A percentile compares a stretch with the other conserved stretches of the same genome.
Evolutionary conservation across 2,797 vertebrate genomes (phyloP).

Genomic region (Megalops cyprinoides): DNA sequence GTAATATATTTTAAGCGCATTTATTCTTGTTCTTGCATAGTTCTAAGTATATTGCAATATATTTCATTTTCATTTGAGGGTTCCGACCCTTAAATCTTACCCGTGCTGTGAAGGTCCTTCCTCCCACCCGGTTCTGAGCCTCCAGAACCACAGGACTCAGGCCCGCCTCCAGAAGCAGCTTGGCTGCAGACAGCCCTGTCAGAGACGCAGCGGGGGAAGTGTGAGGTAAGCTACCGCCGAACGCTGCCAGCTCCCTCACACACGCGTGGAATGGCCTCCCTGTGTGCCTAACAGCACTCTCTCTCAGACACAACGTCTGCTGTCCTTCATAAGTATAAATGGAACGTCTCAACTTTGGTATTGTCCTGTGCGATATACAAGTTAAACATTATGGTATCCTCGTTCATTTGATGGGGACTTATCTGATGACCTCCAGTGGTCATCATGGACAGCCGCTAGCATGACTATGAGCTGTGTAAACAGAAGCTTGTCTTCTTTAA

Average conservation of each 20-base stretch:
- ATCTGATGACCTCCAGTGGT: neutral
- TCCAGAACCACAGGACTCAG: slow-evolving; percentile 88
- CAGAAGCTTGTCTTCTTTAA: neutral
- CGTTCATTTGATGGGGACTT: neutral
- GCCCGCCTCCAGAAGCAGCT: slow-evolving; percentile 83
- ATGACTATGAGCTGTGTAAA: neutral
- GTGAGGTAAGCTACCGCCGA: neutral
- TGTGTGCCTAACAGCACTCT: too few relatives aligned
- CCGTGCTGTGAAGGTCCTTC: slow-evolving; percentile 88
- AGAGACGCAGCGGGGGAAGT: neutral
- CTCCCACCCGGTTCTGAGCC: slow-evolving; percentile 90
- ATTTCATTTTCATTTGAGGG: too few relatives aligned
- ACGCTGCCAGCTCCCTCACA: too few relatives aligned
- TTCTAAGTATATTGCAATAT: too few relatives aligned
- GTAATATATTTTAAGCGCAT: too few relatives aligned
- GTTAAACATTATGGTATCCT: neutral
- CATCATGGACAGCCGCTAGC: neutral
- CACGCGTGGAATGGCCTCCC: too few relatives aligned
- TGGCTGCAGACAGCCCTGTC: slow-evolving; percentile 90
- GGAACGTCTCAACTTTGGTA: neutral
- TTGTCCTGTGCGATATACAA: neutral
- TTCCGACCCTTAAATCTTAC: too few relatives aligned
- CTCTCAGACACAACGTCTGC: neutral
- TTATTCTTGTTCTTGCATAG: too few relatives aligned
- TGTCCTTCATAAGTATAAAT: neutral